Percentiles rank a stretch among this genome's conserved stretches.
Conservation (phyloP, 2,797 vertebrate genomes). For the Echeneis naucrates region DNA sequence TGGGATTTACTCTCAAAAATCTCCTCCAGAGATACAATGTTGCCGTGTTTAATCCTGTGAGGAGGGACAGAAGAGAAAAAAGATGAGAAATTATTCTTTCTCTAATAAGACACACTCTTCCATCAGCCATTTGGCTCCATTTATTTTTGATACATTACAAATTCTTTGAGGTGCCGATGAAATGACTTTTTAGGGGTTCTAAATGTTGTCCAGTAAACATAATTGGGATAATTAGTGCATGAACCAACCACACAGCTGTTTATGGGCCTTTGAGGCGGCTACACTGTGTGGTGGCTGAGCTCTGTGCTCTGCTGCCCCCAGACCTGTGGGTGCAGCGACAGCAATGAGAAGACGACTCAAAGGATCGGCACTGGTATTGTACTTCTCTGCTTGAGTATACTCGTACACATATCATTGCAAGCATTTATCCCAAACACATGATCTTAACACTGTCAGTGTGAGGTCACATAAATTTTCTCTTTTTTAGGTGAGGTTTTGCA, state of each 20-base stretch:
- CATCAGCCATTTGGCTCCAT: background rate
- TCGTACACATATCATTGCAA: constrained; percentile 15
- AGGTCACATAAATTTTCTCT: too few relatives aligned
- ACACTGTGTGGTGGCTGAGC: constrained; percentile 42
- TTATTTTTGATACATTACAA: background rate
- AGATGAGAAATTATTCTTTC: background rate
- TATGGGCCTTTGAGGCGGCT: constrained; percentile 18
- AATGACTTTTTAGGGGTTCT: background rate
- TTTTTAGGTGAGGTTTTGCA: background rate
- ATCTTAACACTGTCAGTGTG: background rate
- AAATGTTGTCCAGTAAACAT: background rate
- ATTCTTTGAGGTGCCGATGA: background rate
- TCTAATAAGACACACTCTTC: background rate
- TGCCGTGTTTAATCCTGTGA: constrained; percentile 95
- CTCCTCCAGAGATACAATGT: constrained; percentile 97
- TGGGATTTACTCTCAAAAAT: constrained; percentile 96
- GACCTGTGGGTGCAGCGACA: constrained; percentile 50
- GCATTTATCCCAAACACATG: background rate
- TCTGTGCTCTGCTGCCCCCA: constrained; percentile 44
- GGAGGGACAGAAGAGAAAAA: constrained; percentile 32
- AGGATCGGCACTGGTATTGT: constrained; percentile 23
- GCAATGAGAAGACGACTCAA: constrained; percentile 58
- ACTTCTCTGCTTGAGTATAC: constrained; percentile 19
- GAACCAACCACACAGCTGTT: constrained; percentile 1
- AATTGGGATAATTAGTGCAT: constrained; percentile 3